Evolutionary conservation across 2,113 vertebrate species (phyloP), one percentile per base, ranked within the genome.

Genomic region (Litocranius walleri): DNA sequence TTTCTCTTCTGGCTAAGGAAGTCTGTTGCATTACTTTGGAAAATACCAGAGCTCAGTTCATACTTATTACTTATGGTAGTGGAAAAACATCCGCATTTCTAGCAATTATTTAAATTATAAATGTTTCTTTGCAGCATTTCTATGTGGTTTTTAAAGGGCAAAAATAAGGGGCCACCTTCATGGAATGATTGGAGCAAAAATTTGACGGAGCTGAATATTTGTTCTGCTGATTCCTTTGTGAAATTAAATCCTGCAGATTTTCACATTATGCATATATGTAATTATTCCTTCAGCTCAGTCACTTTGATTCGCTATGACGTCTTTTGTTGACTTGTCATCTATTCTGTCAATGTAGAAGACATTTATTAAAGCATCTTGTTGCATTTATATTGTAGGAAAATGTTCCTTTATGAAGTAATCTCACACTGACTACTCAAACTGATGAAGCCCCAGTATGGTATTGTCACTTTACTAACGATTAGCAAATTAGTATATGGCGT

Each of bases 271-370:
- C 64, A 61, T 90, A 23, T 84, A 85, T 95, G 23, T 97, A 96
- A 98, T 98, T 98, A 97, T 0, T 21, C 94, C 48, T 97, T 98
- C 67, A 89, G 0, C 43, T 96, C 11, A 97, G 36, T 97, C 12
- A 1, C 59, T 97, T 89, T 87, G 88, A 81, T 95, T 57, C 96
- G 21, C 54, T 77, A 0, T 97, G 62, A 21, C 27, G 85, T 98
- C 97, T 98, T 98, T 96, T 97, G 59, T 98, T 98, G 97, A 93
- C 95, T 88, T 98, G 97, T 91, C 96, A 96, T 97, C 90, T 97
- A 91, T 45, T 96, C 62, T 95, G 50, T 86, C 43, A 67, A 61
- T 86, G 40, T 0, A 0, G 36, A 96, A 98, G 92, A 96, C 64
- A 95, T 95, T 90, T 87, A 89, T 2, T 25, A 78, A 96, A 97